These are phyloP conservation scores for Keiferia lycopersicella DNA, from an alignment of 2,888 invertebrate genomes.

Conservation along the genomic window DNA sequence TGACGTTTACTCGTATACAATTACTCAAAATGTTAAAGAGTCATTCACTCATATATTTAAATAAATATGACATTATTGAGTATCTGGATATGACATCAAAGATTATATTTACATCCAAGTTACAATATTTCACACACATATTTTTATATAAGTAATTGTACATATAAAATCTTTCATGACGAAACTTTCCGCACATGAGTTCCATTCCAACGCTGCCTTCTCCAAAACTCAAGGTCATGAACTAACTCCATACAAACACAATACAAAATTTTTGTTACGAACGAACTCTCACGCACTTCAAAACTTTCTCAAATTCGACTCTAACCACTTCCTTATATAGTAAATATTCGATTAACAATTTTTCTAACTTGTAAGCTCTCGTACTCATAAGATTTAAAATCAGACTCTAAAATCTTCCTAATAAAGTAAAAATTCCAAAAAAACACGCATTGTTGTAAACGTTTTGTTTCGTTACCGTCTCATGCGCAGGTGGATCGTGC, in stretches of 20 bases:
- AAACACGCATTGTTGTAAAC: conserved; percentile 13
- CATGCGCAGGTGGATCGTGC: conserved; percentile 60
- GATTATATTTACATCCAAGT: too few relatives aligned
- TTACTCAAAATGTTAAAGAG: too few relatives aligned
- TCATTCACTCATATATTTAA: too few relatives aligned
- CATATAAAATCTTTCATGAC: too few relatives aligned
- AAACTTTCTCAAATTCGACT: background rate
- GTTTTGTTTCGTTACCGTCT: conserved; percentile 34
- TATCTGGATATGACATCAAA: too few relatives aligned
- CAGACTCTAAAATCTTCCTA: background rate
- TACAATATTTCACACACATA: too few relatives aligned
- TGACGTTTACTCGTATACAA: too few relatives aligned
- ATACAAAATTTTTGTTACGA: background rate
- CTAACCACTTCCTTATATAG: background rate
- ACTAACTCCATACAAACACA: conserved; percentile 10
- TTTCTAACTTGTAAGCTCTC: background rate
- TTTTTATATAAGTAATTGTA: too few relatives aligned
- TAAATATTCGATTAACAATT: background rate
- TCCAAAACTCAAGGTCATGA: background rate
- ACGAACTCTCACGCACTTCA: background rate
- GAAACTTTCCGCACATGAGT: background rate
- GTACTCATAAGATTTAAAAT: background rate
- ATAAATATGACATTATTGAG: too few relatives aligned
- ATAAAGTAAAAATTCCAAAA: background rate
- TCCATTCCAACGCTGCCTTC: background rate